Base-by-base conservation (phyloP, 2,888 invertebrate genomes). In the Stenoptilia bipunctidactyla region DNA sequence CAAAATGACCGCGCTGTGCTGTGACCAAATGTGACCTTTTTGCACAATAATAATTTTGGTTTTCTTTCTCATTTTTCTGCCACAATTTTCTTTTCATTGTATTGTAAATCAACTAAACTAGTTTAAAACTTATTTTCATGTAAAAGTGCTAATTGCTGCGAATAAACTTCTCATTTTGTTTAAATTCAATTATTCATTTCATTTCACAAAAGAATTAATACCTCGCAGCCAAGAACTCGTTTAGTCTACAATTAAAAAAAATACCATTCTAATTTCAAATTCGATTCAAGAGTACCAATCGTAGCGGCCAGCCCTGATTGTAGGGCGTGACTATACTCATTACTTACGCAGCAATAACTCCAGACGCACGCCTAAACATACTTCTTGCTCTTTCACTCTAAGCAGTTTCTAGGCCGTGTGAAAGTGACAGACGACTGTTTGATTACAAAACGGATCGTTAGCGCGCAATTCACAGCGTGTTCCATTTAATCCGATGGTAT, bases 401-500 rank as follows among this genome's bases (percentile, higher is more conserved):
- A 48, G 25, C 0, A 15, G 13, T 37, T 40, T 14, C 3, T 6
- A 9, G 1, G 1, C 34, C 15, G 20, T 20, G 8, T 15, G 52
- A 68, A 30, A 51, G 59, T 53, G 65, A 52, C 10, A 27, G 44
- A 27, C 38, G 45, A 49, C n/a, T 44, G 51, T 53, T 60, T 54
- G 60, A 59, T 60, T 64, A 51, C 44, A 48, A 50, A 54, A 56
- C 51, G 58, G 63, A 54, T 56, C 58, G 61, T 60, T 56, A 48
- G 34, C 50, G 51, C 50, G 50, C 52, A 51, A 54, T 68, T 61
- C 65, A 71, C 72, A 72, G 67, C 58, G 58, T 70, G 74, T 76
- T 76, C 71, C 76, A 77, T 82, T 83, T 79, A 76, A 80, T 74
- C 72, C 77, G 66, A 75, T 75, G 67, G 60, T 69, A 74, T 71